Percentiles rank a stretch among this genome's conserved stretches.
Evolutionary conservation across 2,113 vertebrate species (phyloP).

Genomic region (Emydura subglobosa): DNA sequence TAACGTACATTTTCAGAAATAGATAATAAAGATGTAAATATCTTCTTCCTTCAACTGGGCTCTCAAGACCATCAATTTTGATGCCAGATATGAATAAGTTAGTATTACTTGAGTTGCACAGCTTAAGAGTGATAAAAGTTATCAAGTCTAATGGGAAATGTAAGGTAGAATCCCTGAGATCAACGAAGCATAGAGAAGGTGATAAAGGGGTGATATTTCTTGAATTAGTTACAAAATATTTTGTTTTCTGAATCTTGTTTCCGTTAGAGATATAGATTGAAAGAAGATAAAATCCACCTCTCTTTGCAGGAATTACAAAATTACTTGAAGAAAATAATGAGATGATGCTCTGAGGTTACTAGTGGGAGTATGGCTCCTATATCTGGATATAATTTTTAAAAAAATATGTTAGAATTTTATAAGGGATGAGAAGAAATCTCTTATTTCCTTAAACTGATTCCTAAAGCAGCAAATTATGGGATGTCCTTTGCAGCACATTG

Average conservation of each 20-base stretch:
- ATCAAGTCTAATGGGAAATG: no score
- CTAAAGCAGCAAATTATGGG: background rate
- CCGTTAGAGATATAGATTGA: background rate
- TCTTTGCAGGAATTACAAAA: background rate
- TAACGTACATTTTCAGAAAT: no score
- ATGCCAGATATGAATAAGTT: no score
- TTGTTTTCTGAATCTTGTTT: background rate
- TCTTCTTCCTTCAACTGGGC: no score
- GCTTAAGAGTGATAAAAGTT: no score
- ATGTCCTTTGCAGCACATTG: background rate
- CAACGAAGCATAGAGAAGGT: no score
- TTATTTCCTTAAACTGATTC: background rate
- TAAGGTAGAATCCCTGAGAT: no score
- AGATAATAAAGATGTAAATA: no score
- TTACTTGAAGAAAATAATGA: background rate
- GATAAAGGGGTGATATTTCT: background rate
- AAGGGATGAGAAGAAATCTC: no score
- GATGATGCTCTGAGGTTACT: background rate
- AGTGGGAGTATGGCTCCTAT: rapidly evolving
- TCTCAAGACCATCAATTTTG: no score
- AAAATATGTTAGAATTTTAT: no score
- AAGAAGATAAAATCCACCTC: background rate
- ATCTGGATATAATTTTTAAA: background rate
- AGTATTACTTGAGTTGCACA: no score
- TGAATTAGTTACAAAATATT: rapidly evolving